Conservation (phyloP, 2,113 vertebrate genomes). For the Prionailurus viverrinus region DNA sequence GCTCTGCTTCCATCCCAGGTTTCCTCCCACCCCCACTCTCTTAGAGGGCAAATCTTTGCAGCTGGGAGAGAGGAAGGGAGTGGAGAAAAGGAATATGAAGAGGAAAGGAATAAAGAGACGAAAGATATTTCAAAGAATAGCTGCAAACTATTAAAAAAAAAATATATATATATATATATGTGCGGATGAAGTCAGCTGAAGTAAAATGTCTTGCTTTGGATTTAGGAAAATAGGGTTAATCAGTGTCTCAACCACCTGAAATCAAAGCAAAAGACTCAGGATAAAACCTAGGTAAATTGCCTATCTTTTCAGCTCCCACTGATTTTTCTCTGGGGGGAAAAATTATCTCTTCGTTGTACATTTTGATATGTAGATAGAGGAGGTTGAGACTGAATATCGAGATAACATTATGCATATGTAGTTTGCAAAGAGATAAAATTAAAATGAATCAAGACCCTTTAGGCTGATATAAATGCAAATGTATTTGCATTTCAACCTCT, state of each 20-base stretch:
- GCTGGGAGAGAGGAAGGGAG: conserved; percentile 73
- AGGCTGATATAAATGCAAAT: neutral
- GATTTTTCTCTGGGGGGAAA: neutral
- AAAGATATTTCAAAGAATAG: conserved; percentile 46
- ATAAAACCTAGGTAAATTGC: neutral
- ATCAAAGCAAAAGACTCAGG: conserved; percentile 43
- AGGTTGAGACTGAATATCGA: neutral
- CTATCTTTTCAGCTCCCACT: neutral
- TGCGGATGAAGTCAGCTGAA: conserved; percentile 37
- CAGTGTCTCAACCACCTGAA: neutral
- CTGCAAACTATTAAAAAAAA: neutral
- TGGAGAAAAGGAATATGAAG: conserved; percentile 67
- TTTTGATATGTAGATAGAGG: conserved; percentile 2
- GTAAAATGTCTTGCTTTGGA: conserved; percentile 4
- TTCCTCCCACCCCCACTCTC: conserved; percentile 82
- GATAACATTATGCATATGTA: neutral
- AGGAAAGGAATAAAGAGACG: conserved; percentile 45
- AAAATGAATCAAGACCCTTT: conserved; percentile 17
- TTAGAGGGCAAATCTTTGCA: conserved; percentile 81
- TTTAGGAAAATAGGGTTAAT: conserved; percentile 37
- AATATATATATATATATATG: neutral
- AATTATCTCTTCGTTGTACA: neutral
- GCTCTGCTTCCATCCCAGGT: conserved; percentile 71
- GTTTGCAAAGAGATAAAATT: conserved; percentile 22
- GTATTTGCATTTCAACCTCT: neutral